Evolutionary conservation across 1,140 invertebrate genomes (phyloP).

Genomic region (Danaus plexippus): DNA sequence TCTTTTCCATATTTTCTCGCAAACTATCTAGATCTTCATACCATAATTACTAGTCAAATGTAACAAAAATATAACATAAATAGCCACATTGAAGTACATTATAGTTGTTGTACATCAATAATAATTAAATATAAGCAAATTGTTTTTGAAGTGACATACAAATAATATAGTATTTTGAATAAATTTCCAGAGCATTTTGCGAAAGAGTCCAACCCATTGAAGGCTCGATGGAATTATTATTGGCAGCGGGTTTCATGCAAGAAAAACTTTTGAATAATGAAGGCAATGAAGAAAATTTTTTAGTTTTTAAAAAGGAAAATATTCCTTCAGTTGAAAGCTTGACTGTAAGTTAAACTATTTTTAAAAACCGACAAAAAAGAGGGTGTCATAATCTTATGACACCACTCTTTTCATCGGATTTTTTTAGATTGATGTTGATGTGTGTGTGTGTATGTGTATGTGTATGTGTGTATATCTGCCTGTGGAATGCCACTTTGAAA

Average conservation of each 20-base stretch:
- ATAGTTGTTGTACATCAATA: slow-evolving; percentile 3
- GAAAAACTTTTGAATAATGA: slow-evolving; percentile 70
- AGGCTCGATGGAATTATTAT: slow-evolving; percentile 86
- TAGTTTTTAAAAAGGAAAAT: slow-evolving; percentile 75
- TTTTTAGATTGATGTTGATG: too few relatives aligned
- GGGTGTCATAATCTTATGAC: too few relatives aligned
- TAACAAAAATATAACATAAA: neutral
- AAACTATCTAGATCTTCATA: too few relatives aligned
- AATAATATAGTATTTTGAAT: too few relatives aligned
- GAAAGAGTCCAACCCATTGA: slow-evolving; percentile 87
- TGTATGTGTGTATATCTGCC: too few relatives aligned
- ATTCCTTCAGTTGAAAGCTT: slow-evolving; percentile 72
- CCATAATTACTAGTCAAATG: too few relatives aligned
- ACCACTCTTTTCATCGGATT: too few relatives aligned
- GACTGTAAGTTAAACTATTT: slow-evolving; percentile 52
- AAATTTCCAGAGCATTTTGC: slow-evolving; percentile 66
- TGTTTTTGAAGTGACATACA: too few relatives aligned
- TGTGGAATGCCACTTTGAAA: too few relatives aligned
- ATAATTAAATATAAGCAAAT: neutral
- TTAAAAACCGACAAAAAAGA: too few relatives aligned
- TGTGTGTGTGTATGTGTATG: too few relatives aligned
- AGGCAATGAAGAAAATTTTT: slow-evolving; percentile 74
- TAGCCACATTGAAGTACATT: neutral
- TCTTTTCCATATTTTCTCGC: slow-evolving; percentile 7
- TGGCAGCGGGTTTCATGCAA: slow-evolving; percentile 86